Percentiles rank a stretch among this genome's conserved stretches.
phyloP scores from a whole-genome alignment of 2,888 invertebrate species.

The Tineola bisselliella region DNA sequence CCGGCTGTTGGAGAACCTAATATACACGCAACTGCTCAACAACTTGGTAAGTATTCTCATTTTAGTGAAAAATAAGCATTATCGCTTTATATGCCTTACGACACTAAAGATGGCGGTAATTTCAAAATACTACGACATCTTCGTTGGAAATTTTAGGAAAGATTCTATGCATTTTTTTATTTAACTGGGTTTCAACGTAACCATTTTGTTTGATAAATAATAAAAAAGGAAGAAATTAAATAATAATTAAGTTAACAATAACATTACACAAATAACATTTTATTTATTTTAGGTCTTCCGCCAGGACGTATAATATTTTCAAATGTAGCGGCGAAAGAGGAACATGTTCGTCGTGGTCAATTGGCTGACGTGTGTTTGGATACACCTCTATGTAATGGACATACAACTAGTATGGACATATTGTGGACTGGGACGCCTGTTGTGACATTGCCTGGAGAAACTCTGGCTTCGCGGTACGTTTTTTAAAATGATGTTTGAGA shows the following conservation, averaged over 20 bases:
- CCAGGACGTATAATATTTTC: conserved; percentile 92
- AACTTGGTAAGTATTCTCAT: conserved; percentile 68
- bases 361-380: conserved; percentile 98
- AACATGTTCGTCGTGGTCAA: conserved; percentile 97
- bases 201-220: too few relatives aligned
- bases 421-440: conserved; percentile 99
- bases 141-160: too few relatives aligned
- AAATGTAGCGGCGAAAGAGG: conserved; percentile 98
- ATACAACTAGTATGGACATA: conserved; percentile 99
- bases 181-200: too few relatives aligned
- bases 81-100: too few relatives aligned
- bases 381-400: conserved; percentile 99
- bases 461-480: conserved; percentile 74
- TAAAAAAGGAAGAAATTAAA: too few relatives aligned
- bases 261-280: too few relatives aligned
- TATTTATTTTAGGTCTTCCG: conserved; percentile 72
- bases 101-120: too few relatives aligned
- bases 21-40: conserved; percentile 81
- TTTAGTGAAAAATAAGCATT: too few relatives aligned
- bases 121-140: too few relatives aligned
- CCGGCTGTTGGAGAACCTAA: conserved; percentile 93
- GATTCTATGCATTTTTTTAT: too few relatives aligned
- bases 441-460: conserved; percentile 92
- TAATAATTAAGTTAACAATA: too few relatives aligned
- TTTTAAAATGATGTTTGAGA: too few relatives aligned